These are phyloP conservation scores for Aspidoscelis tigris DNA, from an alignment of 2,113 vertebrate species.

Conservation along the genomic window DNA sequence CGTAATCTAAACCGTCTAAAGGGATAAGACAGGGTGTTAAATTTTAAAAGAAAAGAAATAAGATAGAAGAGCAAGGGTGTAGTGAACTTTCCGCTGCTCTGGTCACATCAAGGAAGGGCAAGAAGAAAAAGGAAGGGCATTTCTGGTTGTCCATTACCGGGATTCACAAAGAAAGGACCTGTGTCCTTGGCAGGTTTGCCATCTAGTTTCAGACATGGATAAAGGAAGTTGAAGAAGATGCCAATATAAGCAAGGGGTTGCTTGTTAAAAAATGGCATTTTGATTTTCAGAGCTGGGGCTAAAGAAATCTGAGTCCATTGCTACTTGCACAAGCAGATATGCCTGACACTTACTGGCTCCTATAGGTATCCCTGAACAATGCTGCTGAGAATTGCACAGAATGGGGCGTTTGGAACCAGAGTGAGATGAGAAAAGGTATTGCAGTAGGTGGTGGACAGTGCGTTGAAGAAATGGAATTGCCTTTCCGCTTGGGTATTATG, in stretches of 20 bases:
- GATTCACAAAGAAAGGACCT: no score
- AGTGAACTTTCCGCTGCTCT: background rate
- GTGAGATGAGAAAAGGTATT: background rate
- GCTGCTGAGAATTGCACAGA: background rate
- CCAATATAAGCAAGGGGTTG: background rate
- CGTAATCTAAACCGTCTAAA: conserved; percentile 6
- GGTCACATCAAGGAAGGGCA: background rate
- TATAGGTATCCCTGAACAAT: background rate
- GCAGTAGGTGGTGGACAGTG: no score
- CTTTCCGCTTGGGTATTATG: background rate
- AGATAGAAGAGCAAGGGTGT: background rate
- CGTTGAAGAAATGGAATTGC: background rate
- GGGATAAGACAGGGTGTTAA: background rate
- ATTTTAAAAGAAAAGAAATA: conserved; percentile 1
- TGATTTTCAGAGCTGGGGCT: background rate
- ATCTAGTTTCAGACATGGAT: background rate
- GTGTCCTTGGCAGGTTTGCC: background rate
- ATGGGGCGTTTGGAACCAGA: background rate
- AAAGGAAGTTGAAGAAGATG: background rate
- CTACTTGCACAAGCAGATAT: background rate
- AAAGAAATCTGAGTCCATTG: background rate
- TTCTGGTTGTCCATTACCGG: no score
- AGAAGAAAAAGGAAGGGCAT: background rate
- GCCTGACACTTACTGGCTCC: background rate
- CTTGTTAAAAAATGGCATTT: background rate